Conservation (phyloP, 2,113 vertebrate species). For the Atherinomorus stipes region DNA sequence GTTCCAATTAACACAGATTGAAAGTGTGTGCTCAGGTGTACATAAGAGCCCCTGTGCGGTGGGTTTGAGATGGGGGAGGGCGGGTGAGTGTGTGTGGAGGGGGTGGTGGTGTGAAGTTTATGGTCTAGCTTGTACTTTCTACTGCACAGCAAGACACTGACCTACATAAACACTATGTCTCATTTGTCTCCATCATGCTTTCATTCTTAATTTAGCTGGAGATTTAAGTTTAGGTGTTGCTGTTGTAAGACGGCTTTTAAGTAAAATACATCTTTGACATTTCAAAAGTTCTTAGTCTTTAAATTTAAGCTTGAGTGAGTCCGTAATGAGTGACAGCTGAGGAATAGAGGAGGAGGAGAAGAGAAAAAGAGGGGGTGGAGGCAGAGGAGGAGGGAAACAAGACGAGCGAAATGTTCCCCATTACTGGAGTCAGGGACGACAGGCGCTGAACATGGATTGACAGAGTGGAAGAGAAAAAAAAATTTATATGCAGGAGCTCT, state of each 20-base stretch:
- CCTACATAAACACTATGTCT: conserved; percentile 25
- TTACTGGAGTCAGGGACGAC: conserved; percentile 59
- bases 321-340: conserved; percentile 66
- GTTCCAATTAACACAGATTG: conserved; percentile 66
- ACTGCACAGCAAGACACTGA: conserved; percentile 44
- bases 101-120: conserved; percentile 73
- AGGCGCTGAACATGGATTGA: conserved; percentile 71
- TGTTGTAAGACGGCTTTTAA: not conserved
- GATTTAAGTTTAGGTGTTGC: conserved; percentile 13
- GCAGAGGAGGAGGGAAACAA: conserved; percentile 70
- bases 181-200: conserved; percentile 4
- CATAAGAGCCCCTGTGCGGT: conserved; percentile 19
- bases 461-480: conserved; percentile 21
- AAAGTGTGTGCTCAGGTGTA: conserved; percentile 52
- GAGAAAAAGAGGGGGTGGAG: conserved; percentile 68
- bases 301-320: conserved; percentile 42
- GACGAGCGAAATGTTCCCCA: conserved; percentile 71
- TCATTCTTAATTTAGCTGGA: not conserved
- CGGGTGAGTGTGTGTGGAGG: conserved; percentile 5
- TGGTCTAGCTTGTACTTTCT: conserved; percentile 58
- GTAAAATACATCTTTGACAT: not conserved
- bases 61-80: conserved; percentile 19
- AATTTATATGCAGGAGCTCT: not conserved
- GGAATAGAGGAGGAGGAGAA: conserved; percentile 45
- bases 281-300: conserved; percentile 30